phyloP scores from a whole-genome alignment of 2,888 invertebrate genomes.

The Dysmachus trigonus region DNA sequence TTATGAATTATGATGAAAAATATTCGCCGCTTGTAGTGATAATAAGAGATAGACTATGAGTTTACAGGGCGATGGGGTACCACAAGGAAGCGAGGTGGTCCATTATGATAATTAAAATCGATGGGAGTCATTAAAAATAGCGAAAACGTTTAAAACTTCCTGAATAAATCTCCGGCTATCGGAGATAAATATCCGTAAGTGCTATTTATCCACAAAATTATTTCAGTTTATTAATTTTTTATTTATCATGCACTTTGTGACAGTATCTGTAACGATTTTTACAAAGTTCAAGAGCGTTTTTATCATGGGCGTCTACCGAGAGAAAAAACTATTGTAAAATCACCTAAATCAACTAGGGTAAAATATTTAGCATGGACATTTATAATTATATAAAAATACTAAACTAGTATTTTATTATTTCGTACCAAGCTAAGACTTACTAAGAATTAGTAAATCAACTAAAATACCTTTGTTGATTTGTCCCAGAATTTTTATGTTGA shows the following conservation, averaged over 20 bases:
- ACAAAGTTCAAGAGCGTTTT: too few relatives aligned
- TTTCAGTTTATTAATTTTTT: background rate
- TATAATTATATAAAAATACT: too few relatives aligned
- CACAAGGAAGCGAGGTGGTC: background rate
- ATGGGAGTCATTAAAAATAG: background rate
- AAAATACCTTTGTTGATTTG: too few relatives aligned
- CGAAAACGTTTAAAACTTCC: background rate
- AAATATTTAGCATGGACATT: too few relatives aligned
- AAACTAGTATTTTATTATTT: too few relatives aligned
- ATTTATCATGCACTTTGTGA: background rate
- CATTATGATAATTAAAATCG: background rate
- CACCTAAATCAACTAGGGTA: too few relatives aligned
- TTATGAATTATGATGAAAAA: background rate
- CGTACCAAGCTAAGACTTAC: too few relatives aligned
- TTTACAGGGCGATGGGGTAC: background rate
- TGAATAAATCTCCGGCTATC: background rate
- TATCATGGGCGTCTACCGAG: too few relatives aligned
- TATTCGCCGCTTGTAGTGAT: background rate
- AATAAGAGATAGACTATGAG: background rate
- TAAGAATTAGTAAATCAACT: too few relatives aligned
- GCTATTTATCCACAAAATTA: background rate
- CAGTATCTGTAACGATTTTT: too few relatives aligned
- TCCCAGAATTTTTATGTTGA: too few relatives aligned
- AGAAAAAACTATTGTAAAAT: too few relatives aligned
- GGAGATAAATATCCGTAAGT: background rate